Conservation (phyloP, 2,113 vertebrate genomes). For the Caloenas nicobarica region DNA sequence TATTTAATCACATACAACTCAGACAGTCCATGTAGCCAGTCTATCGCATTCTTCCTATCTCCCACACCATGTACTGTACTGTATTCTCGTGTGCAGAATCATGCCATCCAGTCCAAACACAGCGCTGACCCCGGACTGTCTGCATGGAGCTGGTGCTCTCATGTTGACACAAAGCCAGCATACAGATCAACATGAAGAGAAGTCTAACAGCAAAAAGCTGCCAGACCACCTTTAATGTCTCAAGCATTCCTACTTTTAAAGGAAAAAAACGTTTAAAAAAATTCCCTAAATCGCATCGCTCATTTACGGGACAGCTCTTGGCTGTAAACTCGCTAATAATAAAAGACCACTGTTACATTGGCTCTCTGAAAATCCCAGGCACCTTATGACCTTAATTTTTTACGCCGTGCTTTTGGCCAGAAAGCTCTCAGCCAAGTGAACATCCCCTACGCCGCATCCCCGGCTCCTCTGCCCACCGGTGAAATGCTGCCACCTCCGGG, state of each 20-base stretch:
- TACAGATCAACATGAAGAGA: neutral
- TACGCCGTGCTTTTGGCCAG: neutral
- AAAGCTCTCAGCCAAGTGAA: slow-evolving; percentile 17
- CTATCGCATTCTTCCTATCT: neutral
- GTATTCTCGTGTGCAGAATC: neutral
- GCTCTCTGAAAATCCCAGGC: slow-evolving; percentile 54
- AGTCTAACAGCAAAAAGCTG: slow-evolving; percentile 10
- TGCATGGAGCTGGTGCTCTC: neutral
- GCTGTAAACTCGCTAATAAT: slow-evolving; percentile 36
- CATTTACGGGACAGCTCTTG: slow-evolving; percentile 62
- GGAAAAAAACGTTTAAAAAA: neutral
- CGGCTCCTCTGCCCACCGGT: slow-evolving; percentile 38
- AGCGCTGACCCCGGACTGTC: neutral
- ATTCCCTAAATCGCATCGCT: slow-evolving; percentile 25
- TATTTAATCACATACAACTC: neutral
- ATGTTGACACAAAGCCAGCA: neutral
- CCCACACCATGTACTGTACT: neutral
- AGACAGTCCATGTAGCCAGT: neutral
- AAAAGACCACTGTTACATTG: slow-evolving; percentile 29
- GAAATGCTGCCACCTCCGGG: slow-evolving; percentile 68
- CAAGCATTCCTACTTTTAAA: slow-evolving; percentile 34
- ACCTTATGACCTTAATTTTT: slow-evolving; percentile 43
- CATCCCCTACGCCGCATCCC: neutral
- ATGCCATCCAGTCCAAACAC: neutral
- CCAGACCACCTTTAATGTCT: slow-evolving; percentile 57